Conservation (phyloP, 92 coral and sea anemone genomes). For the Zoanthus solanderi region DNA sequence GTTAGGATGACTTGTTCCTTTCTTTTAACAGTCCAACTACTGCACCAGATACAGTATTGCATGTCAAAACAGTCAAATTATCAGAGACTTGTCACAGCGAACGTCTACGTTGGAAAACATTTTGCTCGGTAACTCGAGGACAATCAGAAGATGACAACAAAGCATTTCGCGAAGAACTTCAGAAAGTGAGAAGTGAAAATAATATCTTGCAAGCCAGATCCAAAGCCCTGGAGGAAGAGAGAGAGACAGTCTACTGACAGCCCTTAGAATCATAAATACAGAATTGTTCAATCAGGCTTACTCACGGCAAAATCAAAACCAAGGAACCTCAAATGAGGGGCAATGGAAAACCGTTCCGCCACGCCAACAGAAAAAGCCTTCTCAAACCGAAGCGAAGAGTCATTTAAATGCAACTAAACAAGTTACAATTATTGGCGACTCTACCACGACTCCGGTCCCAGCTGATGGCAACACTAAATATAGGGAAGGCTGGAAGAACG, state of each 20-base stretch:
- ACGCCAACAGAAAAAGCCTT: not conserved
- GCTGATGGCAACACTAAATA: too few relatives aligned
- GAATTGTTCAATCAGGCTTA: not conserved
- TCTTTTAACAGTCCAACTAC: not conserved
- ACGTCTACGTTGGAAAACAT: not conserved
- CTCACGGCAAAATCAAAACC: not conserved
- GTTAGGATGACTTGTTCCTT: not conserved
- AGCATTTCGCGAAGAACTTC: slow-evolving; percentile 4
- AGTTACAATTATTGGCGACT: too few relatives aligned
- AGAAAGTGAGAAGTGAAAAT: slow-evolving; percentile 3
- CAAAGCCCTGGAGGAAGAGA: slow-evolving; percentile 26
- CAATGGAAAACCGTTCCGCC: too few relatives aligned
- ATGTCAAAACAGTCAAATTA: slow-evolving; percentile 3
- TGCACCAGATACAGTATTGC: not conserved
- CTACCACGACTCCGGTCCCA: too few relatives aligned
- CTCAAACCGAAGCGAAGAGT: not conserved
- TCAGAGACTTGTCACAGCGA: not conserved
- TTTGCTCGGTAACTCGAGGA: not conserved
- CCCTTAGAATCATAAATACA: not conserved
- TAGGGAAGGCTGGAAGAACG: too few relatives aligned
- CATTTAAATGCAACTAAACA: not conserved
- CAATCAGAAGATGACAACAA: not conserved
- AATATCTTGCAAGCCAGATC: not conserved
- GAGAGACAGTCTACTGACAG: not conserved
- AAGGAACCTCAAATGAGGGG: not conserved